A percentile compares a stretch with the other conserved stretches of the same genome.
phyloP scores from a whole-genome alignment of 2,113 vertebrate species.

The Microcebus tavaratra region DNA sequence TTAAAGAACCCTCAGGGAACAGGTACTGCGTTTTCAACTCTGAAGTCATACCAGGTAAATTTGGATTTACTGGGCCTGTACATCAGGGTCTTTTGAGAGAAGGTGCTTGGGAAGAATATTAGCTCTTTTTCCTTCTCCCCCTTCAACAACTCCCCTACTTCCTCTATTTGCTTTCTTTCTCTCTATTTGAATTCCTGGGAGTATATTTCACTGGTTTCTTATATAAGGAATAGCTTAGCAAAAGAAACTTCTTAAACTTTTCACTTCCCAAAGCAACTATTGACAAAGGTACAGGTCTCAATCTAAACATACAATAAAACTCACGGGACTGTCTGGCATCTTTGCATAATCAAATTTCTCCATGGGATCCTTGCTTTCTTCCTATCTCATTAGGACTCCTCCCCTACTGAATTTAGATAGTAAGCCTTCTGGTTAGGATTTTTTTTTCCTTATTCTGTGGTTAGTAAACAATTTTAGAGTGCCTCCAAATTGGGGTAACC shows the following conservation, averaged over 20 bases:
- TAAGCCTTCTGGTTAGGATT: not conserved
- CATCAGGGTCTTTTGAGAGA: not conserved
- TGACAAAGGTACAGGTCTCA: conserved; percentile 47
- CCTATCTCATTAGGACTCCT: not conserved
- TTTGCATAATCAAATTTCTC: conserved; percentile 48
- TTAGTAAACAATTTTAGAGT: conserved; percentile 28
- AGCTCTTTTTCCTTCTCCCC: not conserved
- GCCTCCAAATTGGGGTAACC: not conserved
- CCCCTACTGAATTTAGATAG: not conserved
- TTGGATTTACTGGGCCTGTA: not conserved
- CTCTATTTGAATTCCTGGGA: conserved; percentile 45
- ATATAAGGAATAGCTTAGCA: conserved; percentile 40
- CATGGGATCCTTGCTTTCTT: not conserved
- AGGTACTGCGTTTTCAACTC: not conserved
- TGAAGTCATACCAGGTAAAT: not conserved
- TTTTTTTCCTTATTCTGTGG: not conserved
- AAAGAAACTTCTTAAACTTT: conserved; percentile 25
- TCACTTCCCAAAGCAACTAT: conserved; percentile 35
- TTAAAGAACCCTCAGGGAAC: not conserved
- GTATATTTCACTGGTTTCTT: conserved; percentile 21
- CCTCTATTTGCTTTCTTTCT: conserved; percentile 35
- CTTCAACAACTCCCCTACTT: not conserved
- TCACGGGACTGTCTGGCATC: conserved; percentile 1
- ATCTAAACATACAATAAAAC: not conserved
- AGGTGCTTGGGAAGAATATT: not conserved